Evolutionary conservation across 2,113 vertebrate species (phyloP).

Genomic region (Archilochus colubris): DNA sequence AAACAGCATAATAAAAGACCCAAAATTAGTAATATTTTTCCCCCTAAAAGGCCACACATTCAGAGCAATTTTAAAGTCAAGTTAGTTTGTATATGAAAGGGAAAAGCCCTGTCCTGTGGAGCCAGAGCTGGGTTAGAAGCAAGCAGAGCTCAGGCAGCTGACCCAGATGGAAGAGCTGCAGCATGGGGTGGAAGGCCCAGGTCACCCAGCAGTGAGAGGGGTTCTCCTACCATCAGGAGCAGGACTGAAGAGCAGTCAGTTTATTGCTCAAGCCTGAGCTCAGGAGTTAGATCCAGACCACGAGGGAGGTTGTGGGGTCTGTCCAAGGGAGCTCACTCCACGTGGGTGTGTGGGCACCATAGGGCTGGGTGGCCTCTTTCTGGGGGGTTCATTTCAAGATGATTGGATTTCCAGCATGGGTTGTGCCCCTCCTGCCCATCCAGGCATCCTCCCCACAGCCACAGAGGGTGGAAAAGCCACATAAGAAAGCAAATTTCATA

Average conservation of each 20-base stretch:
- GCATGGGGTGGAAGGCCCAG: background rate
- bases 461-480: background rate
- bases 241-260: background rate
- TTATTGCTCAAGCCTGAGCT: background rate
- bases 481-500: background rate
- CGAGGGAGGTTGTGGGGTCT: accelerated
- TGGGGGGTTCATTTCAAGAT: background rate
- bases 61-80: background rate
- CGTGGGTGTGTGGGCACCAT: no score
- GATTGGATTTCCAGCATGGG: background rate
- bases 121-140: background rate
- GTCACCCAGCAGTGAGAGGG: background rate
- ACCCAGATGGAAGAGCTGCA: background rate
- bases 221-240: accelerated
- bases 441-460: background rate
- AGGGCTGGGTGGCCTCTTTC: background rate
- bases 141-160: background rate
- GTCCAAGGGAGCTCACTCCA: background rate
- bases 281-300: background rate
- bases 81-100: background rate
- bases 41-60: background rate
- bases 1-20: background rate
- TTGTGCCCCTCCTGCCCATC: background rate
- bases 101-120: background rate
- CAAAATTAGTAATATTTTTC: background rate